Evolutionary conservation across 2,113 vertebrate genomes (phyloP), one percentile per base, ranked within the genome.

Genomic region (Prochilodus magdalenae): DNA sequence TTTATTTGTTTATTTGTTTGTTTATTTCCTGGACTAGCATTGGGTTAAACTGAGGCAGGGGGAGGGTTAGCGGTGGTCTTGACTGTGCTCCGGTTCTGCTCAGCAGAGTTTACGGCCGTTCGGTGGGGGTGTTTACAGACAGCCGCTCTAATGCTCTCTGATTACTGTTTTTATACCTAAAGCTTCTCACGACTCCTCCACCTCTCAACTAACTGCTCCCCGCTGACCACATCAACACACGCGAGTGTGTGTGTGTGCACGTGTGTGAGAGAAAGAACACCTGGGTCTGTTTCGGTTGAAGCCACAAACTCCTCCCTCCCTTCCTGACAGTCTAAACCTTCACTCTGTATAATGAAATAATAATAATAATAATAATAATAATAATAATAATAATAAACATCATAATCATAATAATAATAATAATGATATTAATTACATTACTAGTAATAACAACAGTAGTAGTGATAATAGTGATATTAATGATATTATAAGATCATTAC

Each of bases 181-280:
- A 73, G 40, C 69, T 78, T 49, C 80, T 63, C 62, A 53, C 10
- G 22, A 14, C 75, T 59, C 36, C 63, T 66, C 24, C 49, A 36
- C n/a, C 75, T 3, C 72, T 20, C n/a, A 40, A 7, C n/a, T 14
- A 77, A 74, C 47, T 20, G 72, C 72, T 80, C 77, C 65, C 77
- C 63, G 26, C 77, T 80, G 77, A 70, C 47, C 24, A 73, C 13
- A 24, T n/a, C 1, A 14, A 44, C 65, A 18, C 16, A 14, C 53
- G 22, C 72, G 51, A 16, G 15, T 24, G 66, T 40, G 65, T 59
- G 67, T 15, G 3, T 24, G 33, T 24, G 67, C 3, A 12, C 4
- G 0, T 22, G 57, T 36, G 67, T 13, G 62, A 29, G 67, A 20
- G 59, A 66, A 22, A 82, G 87, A 88, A 88, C 78, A 40, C 77